Base-by-base conservation (phyloP, 23 tunicate genomes). In the Halocynthia aurantium region DNA sequence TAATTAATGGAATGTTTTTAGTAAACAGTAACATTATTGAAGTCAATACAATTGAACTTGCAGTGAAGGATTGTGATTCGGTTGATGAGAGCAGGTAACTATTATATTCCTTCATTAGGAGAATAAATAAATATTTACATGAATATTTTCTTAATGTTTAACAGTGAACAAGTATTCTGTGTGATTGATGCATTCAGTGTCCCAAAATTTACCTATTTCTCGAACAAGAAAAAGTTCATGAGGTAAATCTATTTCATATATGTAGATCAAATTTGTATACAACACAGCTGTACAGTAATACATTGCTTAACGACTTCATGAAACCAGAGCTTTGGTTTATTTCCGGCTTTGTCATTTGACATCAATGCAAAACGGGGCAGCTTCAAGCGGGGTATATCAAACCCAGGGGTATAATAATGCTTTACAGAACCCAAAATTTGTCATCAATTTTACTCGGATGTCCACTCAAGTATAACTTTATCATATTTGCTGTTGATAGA, bases 161-260 rank as follows among this genome's bases (percentile, higher is more conserved):
- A 56, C 76, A 84, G 89, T 53, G 85, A 77, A 22, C 77, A 75
- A 19, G 57, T 55, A 22, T 57, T 93, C n/a, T 52, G 77, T 10
- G 91, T 94, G 76, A 73, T 88, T 52, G 79, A 82, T 84, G 99
- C 99, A 15, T 94, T 94, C 53, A 62, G 82, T 61, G 78, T 88
- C 52, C 99, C 99, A 55, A 81, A 77, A 66, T 94, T 53, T 55
- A 64, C 82, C 7, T 94, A 94, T 82, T 74, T 71, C 55, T 40
- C 68, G 17, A 95, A 94, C 72, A 82, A 75, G 64, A 88, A 88
- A 70, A 94, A 84, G 67, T 94, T 87, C 62, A 63, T 88, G 13
- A 81, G 77, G 96, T 89, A 72, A 68, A 65, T n/a, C 13, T 68
- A 12, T 68, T 68, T 17, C 40, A 68, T 31, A 31, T 31, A 31